Conservation (phyloP, 2,113 vertebrate species). For the Anser cygnoides region DNA sequence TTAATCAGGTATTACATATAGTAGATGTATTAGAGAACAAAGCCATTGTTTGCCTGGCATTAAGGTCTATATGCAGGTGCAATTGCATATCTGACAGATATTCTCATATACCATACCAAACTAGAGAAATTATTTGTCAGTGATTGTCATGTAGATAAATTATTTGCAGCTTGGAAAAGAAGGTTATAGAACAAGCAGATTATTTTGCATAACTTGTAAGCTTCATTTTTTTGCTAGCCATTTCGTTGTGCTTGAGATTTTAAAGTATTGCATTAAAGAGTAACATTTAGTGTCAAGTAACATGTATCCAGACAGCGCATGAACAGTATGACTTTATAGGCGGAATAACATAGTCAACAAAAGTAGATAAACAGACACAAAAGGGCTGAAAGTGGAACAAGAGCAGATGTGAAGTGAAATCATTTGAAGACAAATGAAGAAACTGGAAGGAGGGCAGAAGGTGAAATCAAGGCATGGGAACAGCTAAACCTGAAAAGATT, state of each 20-base stretch:
- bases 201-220: not conserved
- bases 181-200: not conserved
- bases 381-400: not conserved
- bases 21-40: not conserved
- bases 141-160: not conserved
- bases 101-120: not conserved
- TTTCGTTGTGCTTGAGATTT: not conserved
- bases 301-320: not conserved
- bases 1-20: not conserved
- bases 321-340: not conserved
- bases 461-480: not conserved
- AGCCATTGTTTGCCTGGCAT: not conserved
- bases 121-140: not conserved
- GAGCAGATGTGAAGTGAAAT: not conserved
- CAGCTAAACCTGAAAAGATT: not conserved
- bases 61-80: not conserved
- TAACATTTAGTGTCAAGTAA: not conserved
- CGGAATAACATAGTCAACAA: not conserved
- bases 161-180: not conserved
- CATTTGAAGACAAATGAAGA: not conserved
- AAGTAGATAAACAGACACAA: not conserved
- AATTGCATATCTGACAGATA: not conserved
- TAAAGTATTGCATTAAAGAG: not conserved
- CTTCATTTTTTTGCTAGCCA: not conserved
- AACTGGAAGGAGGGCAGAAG: not conserved